Base-by-base conservation (phyloP, 2,797 vertebrate genomes). In the Acrossocheilus fasciatus region DNA sequence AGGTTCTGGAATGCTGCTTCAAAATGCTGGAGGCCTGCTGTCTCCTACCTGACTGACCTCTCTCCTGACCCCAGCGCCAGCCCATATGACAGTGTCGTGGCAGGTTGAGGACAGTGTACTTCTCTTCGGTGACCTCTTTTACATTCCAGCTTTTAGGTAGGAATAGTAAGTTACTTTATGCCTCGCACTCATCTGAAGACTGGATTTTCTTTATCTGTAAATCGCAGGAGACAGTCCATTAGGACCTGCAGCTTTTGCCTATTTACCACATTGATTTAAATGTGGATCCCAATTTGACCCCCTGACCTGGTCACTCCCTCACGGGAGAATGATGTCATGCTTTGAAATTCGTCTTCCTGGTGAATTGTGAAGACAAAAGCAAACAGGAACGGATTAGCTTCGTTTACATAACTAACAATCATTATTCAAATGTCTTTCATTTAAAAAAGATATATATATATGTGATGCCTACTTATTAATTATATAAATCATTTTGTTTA, bases 241-340 rank as follows among this genome's bases (percentile, higher is more conserved):
- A 72, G 30, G 59, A 30, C 14, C 3, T 26, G 20, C 11, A 26
- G 81, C 41, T n/a, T 82, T 87, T 84, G 70, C n/a, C 73, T 85
- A 39, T 83, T 62, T 30, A 74, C 39, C 50, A 39, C 86, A 88
- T 87, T 89, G 82, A 89, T 87, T 85, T 64, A 47, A 81, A 87
- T 84, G 47, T 86, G 80, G 76, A 84, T 81, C 45, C 73, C 86
- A 75, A 6, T 54, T 72, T 90, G 88, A 90, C 90, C 86, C 77
- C 77, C 18, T 90, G 88, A 90, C 90, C 90, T 69, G 59, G 64
- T 87, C 83, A 83, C 68, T 86, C 66, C 79, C 81, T 70, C 62
- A 50, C 0, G 3, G 66, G 78, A 75, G 34, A 79, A 54, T 91
- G 87, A 91, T 87, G 82, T 90, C 88, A 87, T 88, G 59, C 78